These are phyloP conservation scores for Cavia aperea DNA, from an alignment of 2,113 vertebrate genomes.

Conservation along the genomic window DNA sequence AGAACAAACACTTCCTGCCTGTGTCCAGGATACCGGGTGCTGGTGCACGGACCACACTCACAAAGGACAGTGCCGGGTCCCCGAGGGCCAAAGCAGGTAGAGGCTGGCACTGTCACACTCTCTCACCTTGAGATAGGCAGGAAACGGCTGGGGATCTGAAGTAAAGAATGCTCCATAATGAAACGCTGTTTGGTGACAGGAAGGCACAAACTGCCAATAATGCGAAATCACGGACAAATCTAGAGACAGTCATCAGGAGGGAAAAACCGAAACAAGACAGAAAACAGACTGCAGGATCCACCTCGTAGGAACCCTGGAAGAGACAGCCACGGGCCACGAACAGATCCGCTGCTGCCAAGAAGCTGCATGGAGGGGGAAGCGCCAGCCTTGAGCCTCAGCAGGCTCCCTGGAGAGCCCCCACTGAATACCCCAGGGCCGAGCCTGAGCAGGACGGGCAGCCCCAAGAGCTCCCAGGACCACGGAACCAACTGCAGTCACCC, in stretches of 20 bases:
- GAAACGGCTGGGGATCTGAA: neutral
- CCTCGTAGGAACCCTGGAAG: neutral
- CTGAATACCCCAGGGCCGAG: rapidly evolving
- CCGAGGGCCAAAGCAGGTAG: too few relatives aligned
- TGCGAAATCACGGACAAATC: too few relatives aligned
- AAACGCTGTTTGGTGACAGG: rapidly evolving
- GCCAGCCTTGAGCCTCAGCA: rapidly evolving
- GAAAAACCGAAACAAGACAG: neutral
- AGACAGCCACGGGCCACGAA: rapidly evolving
- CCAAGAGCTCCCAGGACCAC: neutral
- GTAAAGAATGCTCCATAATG: neutral
- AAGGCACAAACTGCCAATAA: rapidly evolving
- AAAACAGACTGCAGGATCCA: too few relatives aligned
- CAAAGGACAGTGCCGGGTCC: rapidly evolving
- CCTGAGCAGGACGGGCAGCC: neutral
- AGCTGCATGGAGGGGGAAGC: neutral
- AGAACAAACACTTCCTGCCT: neutral
- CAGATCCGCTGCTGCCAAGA: too few relatives aligned
- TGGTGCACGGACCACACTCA: neutral
- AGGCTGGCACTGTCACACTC: too few relatives aligned
- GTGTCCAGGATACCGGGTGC: too few relatives aligned
- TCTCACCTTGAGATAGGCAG: rapidly evolving
- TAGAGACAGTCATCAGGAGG: rapidly evolving
- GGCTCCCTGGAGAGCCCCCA: rapidly evolving
- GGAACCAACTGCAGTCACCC: neutral